Evolutionary conservation across 2,797 vertebrate species (phyloP), one percentile per base, ranked within the genome.

Genomic region (Ptychobarbus kaznakovi): DNA sequence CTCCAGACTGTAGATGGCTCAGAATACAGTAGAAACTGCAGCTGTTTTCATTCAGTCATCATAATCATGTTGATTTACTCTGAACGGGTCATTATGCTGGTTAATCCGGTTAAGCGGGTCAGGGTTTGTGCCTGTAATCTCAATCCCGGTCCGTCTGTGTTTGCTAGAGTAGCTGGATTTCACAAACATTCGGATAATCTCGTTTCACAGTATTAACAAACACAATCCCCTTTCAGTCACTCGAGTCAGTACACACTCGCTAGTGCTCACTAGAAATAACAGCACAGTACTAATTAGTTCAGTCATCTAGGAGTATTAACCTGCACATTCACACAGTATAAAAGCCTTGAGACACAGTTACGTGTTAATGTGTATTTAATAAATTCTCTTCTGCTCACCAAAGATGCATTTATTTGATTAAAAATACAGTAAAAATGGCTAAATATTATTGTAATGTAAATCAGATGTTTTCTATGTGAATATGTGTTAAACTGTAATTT

Each of bases 41-140:
- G 61, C 25, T 15, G 25, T 15, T 65, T 28, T 28, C 25, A 6
- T 63, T 63, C 10, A 25, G 58, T 61, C 25, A 65, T 32, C 61
- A 65, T 65, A 65, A 65, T 65, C 25, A 15, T 6, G 61, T 15
- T 65, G 61, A 65, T 65, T 65, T 65, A 65, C 25, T 28, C 25
- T 32, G 12, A 65, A 7, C 25, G 61, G 61, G 61, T 65, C 25
- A 13, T 32, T 65, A 32, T 6, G 12, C 11, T 15, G 61, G 25
- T 32, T 65, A 28, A 65, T 65, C 61, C 25, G 25, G 61, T 65
- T 65, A 65, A 65, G 61, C 61, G 25, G 61, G 61, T 65, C 61
- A 65, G 61, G 61, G 12, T 28, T 63, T 63, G 61, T 63, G 28
- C 25, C 61, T 28, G 61, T 65, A 65, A 65, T 65, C 61, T 65